Conservation (phyloP, 2,797 vertebrate species). For the Rhinella marina region DNA sequence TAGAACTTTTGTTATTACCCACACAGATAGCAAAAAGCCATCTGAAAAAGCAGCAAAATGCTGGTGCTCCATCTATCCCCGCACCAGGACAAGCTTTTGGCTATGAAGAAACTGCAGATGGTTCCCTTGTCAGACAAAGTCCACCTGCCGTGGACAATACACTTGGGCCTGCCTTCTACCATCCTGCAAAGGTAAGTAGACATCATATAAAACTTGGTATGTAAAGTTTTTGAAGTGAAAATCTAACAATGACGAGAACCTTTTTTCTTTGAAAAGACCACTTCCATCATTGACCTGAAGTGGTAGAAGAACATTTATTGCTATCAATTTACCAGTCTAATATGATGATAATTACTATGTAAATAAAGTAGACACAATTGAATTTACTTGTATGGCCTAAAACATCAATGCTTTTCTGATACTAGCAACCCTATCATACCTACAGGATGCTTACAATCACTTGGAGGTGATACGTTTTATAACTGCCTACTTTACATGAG, state of each 20-base stretch:
- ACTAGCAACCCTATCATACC: no score
- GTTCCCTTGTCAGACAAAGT: conserved; percentile 71
- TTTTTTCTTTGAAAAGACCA: no score
- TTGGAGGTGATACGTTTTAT: no score
- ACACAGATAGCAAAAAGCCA: conserved; percentile 66
- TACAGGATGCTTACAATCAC: no score
- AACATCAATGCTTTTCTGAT: no score
- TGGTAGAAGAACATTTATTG: no score
- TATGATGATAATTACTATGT: no score
- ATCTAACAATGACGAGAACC: background rate
- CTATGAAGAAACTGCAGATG: conserved; percentile 76
- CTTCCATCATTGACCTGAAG: no score
- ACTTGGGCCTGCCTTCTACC: conserved; percentile 82
- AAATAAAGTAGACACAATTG: no score
- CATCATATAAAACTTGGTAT: background rate
- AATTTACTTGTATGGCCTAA: no score
- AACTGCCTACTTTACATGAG: no score
- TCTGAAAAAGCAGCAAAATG: conserved; percentile 65
- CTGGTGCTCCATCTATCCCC: conserved; percentile 78
- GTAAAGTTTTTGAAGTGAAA: background rate
- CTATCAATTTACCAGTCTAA: no score
- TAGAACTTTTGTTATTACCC: background rate
- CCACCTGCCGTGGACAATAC: conserved; percentile 74
- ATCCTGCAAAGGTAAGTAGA: conserved; percentile 73
- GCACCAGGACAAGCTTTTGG: conserved; percentile 77